Evolutionary conservation across 2,797 vertebrate genomes (phyloP), one percentile per base, ranked within the genome.

Genomic region (Atherinosoma microstoma): DNA sequence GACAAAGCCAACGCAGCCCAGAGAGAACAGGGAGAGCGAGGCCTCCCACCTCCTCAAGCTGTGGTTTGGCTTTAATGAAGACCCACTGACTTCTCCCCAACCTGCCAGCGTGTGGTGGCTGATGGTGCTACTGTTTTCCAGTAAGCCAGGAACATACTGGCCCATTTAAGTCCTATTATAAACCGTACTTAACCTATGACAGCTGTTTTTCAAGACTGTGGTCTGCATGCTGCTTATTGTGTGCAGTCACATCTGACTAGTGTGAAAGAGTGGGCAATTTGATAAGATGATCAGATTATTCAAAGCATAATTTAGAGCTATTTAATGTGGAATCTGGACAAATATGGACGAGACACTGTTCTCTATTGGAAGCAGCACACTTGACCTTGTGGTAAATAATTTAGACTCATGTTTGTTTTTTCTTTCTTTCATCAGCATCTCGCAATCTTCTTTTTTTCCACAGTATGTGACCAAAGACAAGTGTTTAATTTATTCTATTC

Each of bases 1-100:
- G 90, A 91, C 86, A 64, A 87, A 89, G 90, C 87, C 72, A 64
- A 30, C 27, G 27, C 81, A 67, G 80, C 85, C 70, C 78, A 51
- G 61, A 65, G 89, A 88, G 85, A 68, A 16, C 40, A 62, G 57
- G 79, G 75, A 59, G 72, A 61, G 11, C 4, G 3, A 79, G 78
- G 22, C 59, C 67, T 67, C 84, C 88, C 76, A 73, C 80, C 78
- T 57, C 80, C 64, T 73, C 73, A 22, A 42, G 72, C 80, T 89
- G 89, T 3, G 83, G 91, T 87, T 81, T 79, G 80, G 74, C 34
- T 89, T 87, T 90, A 89, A 91, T 89, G 81, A 87, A 88, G 87
- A 90, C 82, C 79, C 80, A 47, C 78, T 65, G 74, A 83, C 83
- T 84, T 76, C 82, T 72, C 76, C 76, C n/a, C 64, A 87, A 82